phyloP scores from a whole-genome alignment of 2,113 vertebrate genomes.

The Pipa parva region DNA sequence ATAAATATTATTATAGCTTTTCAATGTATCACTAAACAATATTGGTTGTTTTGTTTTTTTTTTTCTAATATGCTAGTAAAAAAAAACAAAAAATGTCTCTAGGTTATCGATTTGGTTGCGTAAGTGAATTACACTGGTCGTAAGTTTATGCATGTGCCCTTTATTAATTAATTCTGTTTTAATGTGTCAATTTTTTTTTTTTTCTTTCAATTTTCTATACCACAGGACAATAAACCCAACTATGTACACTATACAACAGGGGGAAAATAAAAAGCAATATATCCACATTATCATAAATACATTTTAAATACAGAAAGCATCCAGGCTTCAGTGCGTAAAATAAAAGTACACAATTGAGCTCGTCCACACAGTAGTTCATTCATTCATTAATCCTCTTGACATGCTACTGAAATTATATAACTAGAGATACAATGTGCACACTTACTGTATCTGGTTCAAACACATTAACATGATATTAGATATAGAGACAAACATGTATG shows the following conservation, averaged over 20 bases:
- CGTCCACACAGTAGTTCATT: conserved; percentile 91
- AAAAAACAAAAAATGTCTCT: too few relatives aligned
- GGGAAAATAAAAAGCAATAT: conserved; percentile 62
- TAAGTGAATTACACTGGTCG: conserved; percentile 14
- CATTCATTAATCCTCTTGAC: conserved; percentile 45
- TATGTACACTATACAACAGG: conserved; percentile 75
- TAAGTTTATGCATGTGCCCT: conserved; percentile 62
- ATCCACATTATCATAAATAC: conserved; percentile 73
- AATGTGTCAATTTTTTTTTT: too few relatives aligned
- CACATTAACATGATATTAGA: conserved; percentile 6
- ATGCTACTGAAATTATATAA: conserved; percentile 18
- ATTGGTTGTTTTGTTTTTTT: too few relatives aligned
- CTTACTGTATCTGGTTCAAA: conserved; percentile 13
- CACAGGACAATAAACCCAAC: conserved; percentile 84
- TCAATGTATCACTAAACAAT: too few relatives aligned
- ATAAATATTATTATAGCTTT: too few relatives aligned
- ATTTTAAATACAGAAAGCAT: conserved; percentile 77
- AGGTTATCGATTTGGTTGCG: too few relatives aligned
- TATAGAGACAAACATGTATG: conserved; percentile 52
- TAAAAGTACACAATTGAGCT: conserved; percentile 67
- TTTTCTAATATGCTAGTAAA: too few relatives aligned
- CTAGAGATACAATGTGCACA: conserved; percentile 29
- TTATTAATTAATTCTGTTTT: background rate
- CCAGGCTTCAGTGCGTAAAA: conserved; percentile 81
- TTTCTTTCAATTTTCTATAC: conserved; percentile 50